Evolutionary conservation across 23 tunicate genomes (phyloP).

Genomic region (Halocynthia aurantium): DNA sequence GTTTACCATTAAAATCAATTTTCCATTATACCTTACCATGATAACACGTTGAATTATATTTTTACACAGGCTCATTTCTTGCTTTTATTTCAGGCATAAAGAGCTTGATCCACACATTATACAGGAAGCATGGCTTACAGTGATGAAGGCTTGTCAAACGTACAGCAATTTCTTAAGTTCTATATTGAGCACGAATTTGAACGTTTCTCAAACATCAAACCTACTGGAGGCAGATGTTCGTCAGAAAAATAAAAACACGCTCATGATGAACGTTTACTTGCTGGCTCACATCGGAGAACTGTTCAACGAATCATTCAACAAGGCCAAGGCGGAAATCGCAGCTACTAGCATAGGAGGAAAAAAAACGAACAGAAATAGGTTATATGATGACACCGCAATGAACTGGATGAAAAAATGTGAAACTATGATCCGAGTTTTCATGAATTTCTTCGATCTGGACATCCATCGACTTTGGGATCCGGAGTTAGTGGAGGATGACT

Average conservation of each 20-base stretch:
- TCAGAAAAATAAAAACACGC: conserved; percentile 22
- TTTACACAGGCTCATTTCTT: too few relatives aligned
- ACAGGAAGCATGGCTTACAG: conserved; percentile 46
- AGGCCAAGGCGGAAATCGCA: conserved; percentile 10
- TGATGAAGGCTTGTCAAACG: conserved; percentile 49
- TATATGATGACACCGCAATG: background rate
- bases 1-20: too few relatives aligned
- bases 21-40: too few relatives aligned
- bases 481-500: conserved; percentile 76
- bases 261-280: conserved; percentile 64
- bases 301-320: conserved; percentile 28
- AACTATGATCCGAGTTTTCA: conserved; percentile 44
- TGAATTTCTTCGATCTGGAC: conserved; percentile 78
- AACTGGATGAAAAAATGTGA: conserved; percentile 68
- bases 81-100: too few relatives aligned
- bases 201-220: background rate
- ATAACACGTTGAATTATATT: too few relatives aligned
- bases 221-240: conserved; percentile 11
- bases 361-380: conserved; percentile 10
- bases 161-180: conserved; percentile 35
- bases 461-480: conserved; percentile 67
- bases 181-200: conserved; percentile 6
- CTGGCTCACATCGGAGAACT: conserved; percentile 52
- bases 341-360: conserved; percentile 30
- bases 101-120: conserved; percentile 31